Evolutionary conservation across 2,888 invertebrate genomes (phyloP), one percentile per base, ranked within the genome.

Genomic region (Nemurella pictetii): DNA sequence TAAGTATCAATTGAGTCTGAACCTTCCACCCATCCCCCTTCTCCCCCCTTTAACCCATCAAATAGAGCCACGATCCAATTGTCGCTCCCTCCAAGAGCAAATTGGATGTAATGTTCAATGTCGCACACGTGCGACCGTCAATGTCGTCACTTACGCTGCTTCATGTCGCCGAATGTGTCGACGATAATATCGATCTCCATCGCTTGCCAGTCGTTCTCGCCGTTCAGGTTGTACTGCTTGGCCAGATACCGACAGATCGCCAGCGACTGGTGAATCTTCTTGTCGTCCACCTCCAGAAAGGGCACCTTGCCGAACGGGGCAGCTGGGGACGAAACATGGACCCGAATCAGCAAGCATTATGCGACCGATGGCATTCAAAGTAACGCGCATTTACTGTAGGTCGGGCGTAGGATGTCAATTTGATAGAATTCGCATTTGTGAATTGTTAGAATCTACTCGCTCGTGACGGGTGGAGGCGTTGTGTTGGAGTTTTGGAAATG

Each of bases 221-320:
- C 94, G 28, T 89, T 90, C 15, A 94, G 89, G 4, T 92, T 92
- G 86, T 91, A 92, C 88, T 93, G 91, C 88, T 92, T 93, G 1
- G 93, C 95, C 74, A 94, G 89, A 89, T 93, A 95, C 35, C 94
- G 92, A 36, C 90, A 88, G 86, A 95, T 93, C 2, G 94, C 93
- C 1, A 90, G 83, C 35, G 93, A 93, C 89, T 95, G 94, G 28
- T 92, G 91, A 86, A 93, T 90, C 86, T 90, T 89, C 88, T 94
- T 94, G 1, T 94, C 94, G 85, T 94, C 92, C 2, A 94, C 90
- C 89, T 93, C 93, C 81, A 95, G 88, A 0, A 94, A 89, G 0
- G 95, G 95, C 86, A 94, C 89, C 89, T 93, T 93, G 0, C 94
- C 94, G 88, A 93, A 94, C 30, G 94, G 94, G 91, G 92, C 93